phyloP scores from a whole-genome alignment of 2,888 invertebrate genomes.

The Aphrophora alni region DNA sequence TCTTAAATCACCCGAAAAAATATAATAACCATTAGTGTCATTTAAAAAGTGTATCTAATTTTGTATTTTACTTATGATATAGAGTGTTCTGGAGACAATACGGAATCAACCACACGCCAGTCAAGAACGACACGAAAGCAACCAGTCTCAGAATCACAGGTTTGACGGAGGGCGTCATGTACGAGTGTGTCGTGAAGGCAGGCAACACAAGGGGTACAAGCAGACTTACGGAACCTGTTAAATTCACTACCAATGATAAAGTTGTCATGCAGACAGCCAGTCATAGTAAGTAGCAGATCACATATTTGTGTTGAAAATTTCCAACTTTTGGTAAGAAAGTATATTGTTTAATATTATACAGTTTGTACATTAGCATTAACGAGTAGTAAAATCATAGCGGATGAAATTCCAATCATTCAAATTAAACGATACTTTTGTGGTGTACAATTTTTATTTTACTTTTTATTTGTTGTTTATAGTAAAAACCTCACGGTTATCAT shows the following conservation, averaged over 20 bases:
- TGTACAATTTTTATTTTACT: too few species aligned
- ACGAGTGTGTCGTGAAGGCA: conserved; percentile 83
- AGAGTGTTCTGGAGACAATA: conserved; percentile 79
- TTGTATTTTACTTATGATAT: too few species aligned
- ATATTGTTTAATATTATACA: neutral
- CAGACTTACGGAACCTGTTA: conserved; percentile 73
- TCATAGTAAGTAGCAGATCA: conserved; percentile 54
- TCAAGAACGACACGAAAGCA: conserved; percentile 75
- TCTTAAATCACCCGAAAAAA: too few species aligned
- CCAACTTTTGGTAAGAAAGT: too few species aligned
- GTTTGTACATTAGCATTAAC: neutral
- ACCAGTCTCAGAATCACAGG: conserved; percentile 74
- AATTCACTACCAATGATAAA: conserved; percentile 77
- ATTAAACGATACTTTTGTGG: too few species aligned
- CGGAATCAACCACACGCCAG: conserved; percentile 64
- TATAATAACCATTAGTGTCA: too few species aligned
- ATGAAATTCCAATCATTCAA: too few species aligned
- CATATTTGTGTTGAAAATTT: conserved; percentile 1
- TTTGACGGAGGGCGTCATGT: conserved; percentile 73
- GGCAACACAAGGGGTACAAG: conserved; percentile 82
- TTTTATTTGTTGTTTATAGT: too few species aligned
- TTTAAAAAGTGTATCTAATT: too few species aligned
- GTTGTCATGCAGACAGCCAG: conserved; percentile 72
- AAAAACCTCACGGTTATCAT: too few species aligned
- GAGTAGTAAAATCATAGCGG: too few species aligned